Conservation (phyloP, 1,140 invertebrate genomes). For the Ostrea edulis region DNA sequence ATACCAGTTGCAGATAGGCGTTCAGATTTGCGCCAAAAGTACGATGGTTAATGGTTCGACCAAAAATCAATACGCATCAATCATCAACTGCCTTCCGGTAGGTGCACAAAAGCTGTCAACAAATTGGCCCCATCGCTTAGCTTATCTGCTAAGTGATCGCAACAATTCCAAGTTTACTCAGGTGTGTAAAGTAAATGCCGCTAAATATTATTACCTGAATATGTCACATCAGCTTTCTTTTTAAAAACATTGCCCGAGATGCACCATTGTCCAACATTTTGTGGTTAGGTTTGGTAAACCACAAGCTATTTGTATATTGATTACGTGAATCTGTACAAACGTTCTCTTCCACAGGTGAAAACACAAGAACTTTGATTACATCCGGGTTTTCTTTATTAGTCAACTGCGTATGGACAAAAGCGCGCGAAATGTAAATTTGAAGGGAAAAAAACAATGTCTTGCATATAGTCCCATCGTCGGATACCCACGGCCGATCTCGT, state of each 20-base stretch:
- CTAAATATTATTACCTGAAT: not conserved
- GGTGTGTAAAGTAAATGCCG: slow-evolving; percentile 4
- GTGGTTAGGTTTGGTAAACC: not conserved
- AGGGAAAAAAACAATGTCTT: too few relatives aligned
- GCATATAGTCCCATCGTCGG: too few relatives aligned
- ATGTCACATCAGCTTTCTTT: not conserved
- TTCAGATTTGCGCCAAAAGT: not conserved
- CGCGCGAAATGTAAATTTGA: slow-evolving; percentile 25
- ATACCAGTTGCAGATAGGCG: not conserved
- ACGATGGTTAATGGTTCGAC: not conserved
- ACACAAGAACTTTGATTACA: not conserved
- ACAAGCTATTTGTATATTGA: not conserved
- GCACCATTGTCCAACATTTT: not conserved
- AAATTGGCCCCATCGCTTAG: not conserved
- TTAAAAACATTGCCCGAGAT: not conserved
- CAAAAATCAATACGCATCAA: not conserved
- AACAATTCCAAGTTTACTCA: slow-evolving; percentile 29
- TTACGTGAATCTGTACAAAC: not conserved
- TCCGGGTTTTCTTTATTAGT: not conserved
- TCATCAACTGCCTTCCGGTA: not conserved
- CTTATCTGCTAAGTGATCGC: not conserved
- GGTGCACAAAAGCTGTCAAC: slow-evolving; percentile 24
- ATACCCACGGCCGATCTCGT: too few relatives aligned
- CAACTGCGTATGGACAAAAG: not conserved
- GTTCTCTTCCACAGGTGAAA: not conserved